Conservation (phyloP, 2,888 invertebrate genomes). For the Neoscelio sp. region DNA sequence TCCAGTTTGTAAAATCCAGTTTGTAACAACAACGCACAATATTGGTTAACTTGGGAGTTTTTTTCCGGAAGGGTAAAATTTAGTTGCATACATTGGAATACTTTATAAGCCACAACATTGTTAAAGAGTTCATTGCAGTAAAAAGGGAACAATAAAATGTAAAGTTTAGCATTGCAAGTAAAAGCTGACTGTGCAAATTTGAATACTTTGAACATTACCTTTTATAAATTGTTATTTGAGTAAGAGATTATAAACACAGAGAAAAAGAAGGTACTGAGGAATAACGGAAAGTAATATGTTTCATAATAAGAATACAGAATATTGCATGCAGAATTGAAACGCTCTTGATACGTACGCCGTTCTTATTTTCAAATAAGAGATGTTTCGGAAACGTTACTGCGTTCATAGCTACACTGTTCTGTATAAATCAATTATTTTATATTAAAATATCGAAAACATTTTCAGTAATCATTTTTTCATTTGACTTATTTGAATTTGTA, state of each 20-base stretch:
- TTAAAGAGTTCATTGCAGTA: constrained; percentile 9
- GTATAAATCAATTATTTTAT: no score
- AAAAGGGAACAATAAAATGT: constrained; percentile 48
- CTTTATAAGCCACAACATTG: constrained; percentile 18
- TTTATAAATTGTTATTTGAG: constrained; percentile 53
- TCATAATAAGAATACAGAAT: constrained; percentile 26
- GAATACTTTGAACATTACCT: constrained; percentile 45
- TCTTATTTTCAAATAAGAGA: constrained; percentile 27
- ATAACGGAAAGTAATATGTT: constrained; percentile 22
- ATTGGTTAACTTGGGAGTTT: no score
- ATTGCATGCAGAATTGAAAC: constrained; percentile 26
- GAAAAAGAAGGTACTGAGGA: background rate
- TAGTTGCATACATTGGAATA: constrained; percentile 30
- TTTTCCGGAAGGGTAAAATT: background rate
- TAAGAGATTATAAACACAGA: constrained; percentile 41
- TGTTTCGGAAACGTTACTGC: background rate
- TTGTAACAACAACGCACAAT: no score
- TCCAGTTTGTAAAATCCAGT: no score
- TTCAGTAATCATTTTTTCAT: constrained; percentile 1
- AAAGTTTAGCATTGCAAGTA: constrained; percentile 41
- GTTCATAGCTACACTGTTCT: background rate
- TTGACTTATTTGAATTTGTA: no score
- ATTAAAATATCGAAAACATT: background rate
- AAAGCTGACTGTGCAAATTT: constrained; percentile 37
- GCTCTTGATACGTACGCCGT: constrained; percentile 25